Percentiles rank a stretch among this genome's conserved stretches.
Evolutionary conservation across 2,888 invertebrate species (phyloP).

Genomic region (Lottia gigantea): DNA sequence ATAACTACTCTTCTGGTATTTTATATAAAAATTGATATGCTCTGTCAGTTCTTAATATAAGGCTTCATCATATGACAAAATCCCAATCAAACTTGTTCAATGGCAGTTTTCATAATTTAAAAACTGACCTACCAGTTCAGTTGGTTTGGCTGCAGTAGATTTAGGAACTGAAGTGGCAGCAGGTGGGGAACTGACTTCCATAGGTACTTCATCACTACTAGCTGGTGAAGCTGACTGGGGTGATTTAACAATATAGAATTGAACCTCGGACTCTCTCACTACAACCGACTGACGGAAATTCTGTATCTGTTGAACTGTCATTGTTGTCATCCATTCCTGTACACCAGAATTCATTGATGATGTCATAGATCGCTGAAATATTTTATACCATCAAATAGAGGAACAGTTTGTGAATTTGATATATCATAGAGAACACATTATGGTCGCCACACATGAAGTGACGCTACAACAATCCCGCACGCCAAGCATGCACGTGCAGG

Average conservation of each 20-base stretch:
- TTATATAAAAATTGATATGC: too few relatives aligned
- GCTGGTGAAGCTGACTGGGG: slow-evolving; percentile 21
- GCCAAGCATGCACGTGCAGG: too few relatives aligned
- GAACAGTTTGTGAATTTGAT: too few relatives aligned
- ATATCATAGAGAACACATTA: too few relatives aligned
- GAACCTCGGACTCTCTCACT: slow-evolving; percentile 46
- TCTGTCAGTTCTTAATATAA: too few relatives aligned
- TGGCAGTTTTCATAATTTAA: neutral
- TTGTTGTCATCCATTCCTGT: slow-evolving; percentile 67
- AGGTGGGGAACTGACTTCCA: slow-evolving; percentile 37
- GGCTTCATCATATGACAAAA: too few relatives aligned
- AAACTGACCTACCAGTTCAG: neutral
- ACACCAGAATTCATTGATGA: slow-evolving; percentile 66
- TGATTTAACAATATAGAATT: slow-evolving; percentile 45
- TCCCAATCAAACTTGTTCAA: too few relatives aligned
- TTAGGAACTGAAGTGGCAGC: neutral
- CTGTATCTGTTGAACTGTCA: slow-evolving; percentile 51
- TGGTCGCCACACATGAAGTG: too few relatives aligned
- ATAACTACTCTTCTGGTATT: too few relatives aligned
- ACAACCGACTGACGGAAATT: slow-evolving; percentile 47
- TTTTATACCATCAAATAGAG: neutral
- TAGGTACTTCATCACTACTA: slow-evolving; percentile 28
- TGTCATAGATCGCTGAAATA: slow-evolving; percentile 60
- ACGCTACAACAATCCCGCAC: too few relatives aligned
- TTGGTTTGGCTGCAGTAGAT: neutral